Conservation (phyloP, 2,797 vertebrate species). For the Vultur gryphus region DNA sequence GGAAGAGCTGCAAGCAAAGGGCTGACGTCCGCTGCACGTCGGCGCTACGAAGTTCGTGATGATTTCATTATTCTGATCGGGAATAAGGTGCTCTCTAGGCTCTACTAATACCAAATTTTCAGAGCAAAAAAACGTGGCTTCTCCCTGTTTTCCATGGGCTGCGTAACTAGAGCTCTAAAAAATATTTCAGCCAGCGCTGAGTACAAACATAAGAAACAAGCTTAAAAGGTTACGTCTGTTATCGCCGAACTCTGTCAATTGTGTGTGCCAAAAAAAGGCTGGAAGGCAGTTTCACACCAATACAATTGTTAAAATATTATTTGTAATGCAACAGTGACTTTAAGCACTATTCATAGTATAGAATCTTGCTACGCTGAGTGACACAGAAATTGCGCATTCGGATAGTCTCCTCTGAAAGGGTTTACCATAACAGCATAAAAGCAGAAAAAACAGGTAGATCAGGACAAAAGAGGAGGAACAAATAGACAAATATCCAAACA, state of each 20-base stretch:
- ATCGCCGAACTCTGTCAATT: not conserved
- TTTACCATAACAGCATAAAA: not conserved
- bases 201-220: not conserved
- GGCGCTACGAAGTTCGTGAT: not conserved
- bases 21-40: not conserved
- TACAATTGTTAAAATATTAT: not conserved
- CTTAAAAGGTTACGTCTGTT: not conserved
- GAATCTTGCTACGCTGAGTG: not conserved
- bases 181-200: not conserved
- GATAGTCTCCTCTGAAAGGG: not conserved
- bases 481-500: not conserved
- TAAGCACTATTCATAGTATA: not conserved
- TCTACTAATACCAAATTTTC: not conserved
- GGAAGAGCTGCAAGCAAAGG: not conserved
- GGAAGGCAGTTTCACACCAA: not conserved
- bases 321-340: not conserved
- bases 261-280: not conserved
- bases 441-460: not conserved
- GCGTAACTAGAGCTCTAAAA: not conserved
- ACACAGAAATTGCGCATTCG: accelerated
- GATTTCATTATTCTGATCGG: not conserved
- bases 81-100: not conserved
- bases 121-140: not conserved
- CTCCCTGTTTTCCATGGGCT: not conserved
- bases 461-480: not conserved